phyloP scores from a whole-genome alignment of 2,888 invertebrate genomes.

The Cryptus viduatorius region DNA sequence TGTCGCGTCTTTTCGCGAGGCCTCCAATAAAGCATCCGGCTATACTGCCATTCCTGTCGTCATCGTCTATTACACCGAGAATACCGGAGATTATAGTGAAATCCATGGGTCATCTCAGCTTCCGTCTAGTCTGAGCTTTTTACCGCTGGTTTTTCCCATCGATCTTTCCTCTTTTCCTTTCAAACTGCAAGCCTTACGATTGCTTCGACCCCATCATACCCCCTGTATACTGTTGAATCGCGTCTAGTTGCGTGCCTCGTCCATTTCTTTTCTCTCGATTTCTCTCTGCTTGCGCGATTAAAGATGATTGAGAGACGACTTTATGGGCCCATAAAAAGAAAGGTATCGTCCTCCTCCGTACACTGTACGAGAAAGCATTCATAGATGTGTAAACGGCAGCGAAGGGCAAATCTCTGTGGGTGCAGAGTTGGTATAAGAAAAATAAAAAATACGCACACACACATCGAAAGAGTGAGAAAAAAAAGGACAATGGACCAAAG shows the following conservation, averaged over 20 bases:
- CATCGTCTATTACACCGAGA: conserved; percentile 58
- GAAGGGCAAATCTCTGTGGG: conserved; percentile 33
- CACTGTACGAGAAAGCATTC: conserved; percentile 29
- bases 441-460: not conserved
- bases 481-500: not conserved
- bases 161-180: conserved; percentile 17
- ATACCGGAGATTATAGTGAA: conserved; percentile 50
- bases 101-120: conserved; percentile 48
- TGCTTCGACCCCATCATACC: conserved; percentile 39
- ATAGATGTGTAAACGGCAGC: conserved; percentile 44
- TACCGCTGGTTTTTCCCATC: conserved; percentile 5
- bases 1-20: conserved; percentile 49
- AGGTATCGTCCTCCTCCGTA: conserved; percentile 25
- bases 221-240: conserved; percentile 14
- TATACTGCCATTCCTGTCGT: conserved; percentile 51
- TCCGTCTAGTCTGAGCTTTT: conserved; percentile 15
- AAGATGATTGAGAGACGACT: conserved; percentile 65
- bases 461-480: not conserved
- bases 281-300: conserved; percentile 55
- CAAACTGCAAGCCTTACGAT: conserved; percentile 9
- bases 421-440: not conserved
- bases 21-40: conserved; percentile 50
- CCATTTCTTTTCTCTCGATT: conserved; percentile 27
- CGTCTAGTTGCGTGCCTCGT: conserved; percentile 5
- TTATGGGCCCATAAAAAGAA: conserved; percentile 62